Percentiles rank a stretch among this genome's conserved stretches.
phyloP scores from a whole-genome alignment of 2,797 vertebrate species.

The Hemibagrus guttatus region DNA sequence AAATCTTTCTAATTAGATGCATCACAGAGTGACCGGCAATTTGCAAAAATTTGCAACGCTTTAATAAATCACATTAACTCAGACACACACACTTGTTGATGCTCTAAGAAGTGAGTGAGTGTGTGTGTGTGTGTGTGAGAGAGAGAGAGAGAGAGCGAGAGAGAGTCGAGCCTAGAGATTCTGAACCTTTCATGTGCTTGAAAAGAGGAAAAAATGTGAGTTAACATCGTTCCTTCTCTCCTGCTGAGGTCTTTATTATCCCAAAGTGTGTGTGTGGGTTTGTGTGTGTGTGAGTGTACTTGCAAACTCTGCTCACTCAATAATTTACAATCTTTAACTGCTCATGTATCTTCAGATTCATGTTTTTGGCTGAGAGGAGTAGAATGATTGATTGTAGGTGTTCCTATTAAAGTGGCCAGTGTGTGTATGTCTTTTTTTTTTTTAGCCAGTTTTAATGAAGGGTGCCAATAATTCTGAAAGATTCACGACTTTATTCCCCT shows the following conservation, averaged over 20 bases:
- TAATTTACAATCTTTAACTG: neutral
- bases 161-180: neutral
- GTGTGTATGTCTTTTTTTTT: neutral
- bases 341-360: neutral
- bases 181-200: neutral
- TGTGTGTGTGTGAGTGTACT: constrained; percentile 18
- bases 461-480: neutral
- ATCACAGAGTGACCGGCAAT: neutral
- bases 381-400: neutral
- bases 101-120: neutral
- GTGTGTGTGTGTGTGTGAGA: neutral
- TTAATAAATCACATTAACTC: neutral
- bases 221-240: neutral
- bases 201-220: neutral
- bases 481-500: neutral
- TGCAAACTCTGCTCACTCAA: neutral
- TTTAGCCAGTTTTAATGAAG: neutral
- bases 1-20: neutral
- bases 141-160: too few relatives aligned
- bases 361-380: neutral
- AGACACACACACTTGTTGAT: neutral
- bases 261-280: neutral
- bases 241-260: constrained; percentile 13
- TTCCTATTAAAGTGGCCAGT: neutral
- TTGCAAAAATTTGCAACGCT: neutral